These are phyloP conservation scores for Patella pellucida DNA, from an alignment of 2,888 invertebrate genomes.

Conservation along the genomic window DNA sequence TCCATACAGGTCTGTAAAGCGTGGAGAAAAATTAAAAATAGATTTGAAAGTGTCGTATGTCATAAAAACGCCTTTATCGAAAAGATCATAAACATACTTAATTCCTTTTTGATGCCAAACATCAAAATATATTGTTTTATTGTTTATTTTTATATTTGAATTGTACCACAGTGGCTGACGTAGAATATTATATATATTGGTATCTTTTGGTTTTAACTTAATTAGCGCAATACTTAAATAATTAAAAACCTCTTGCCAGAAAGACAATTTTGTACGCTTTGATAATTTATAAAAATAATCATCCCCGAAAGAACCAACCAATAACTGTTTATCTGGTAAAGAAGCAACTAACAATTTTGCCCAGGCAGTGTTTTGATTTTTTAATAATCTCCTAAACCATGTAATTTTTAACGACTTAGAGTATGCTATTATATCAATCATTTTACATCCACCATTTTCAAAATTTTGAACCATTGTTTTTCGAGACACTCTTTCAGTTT, in stretches of 20 bases:
- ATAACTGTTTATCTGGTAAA: background rate
- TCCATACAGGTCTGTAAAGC: background rate
- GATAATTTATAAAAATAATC: background rate
- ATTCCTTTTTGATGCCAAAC: conserved; percentile 3
- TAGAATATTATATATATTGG: background rate
- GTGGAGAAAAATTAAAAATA: background rate
- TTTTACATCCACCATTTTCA: conserved; percentile 2
- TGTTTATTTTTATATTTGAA: conserved; percentile 7
- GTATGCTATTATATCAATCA: background rate
- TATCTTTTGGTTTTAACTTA: background rate
- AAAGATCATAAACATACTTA: background rate
- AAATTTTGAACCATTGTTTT: background rate
- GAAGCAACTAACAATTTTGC: background rate
- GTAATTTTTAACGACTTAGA: background rate
- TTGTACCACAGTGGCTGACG: background rate
- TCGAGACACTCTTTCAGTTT: conserved; percentile 1
- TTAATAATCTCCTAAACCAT: background rate
- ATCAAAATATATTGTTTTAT: background rate
- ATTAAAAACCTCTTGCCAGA: background rate
- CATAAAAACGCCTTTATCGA: background rate
- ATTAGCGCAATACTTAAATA: background rate
- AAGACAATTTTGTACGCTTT: background rate
- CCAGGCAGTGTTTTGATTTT: background rate
- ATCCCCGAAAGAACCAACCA: background rate
- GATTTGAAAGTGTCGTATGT: background rate